Evolutionary conservation across 2,888 invertebrate species (phyloP).

Genomic region (Crossocerus cetratus): DNA sequence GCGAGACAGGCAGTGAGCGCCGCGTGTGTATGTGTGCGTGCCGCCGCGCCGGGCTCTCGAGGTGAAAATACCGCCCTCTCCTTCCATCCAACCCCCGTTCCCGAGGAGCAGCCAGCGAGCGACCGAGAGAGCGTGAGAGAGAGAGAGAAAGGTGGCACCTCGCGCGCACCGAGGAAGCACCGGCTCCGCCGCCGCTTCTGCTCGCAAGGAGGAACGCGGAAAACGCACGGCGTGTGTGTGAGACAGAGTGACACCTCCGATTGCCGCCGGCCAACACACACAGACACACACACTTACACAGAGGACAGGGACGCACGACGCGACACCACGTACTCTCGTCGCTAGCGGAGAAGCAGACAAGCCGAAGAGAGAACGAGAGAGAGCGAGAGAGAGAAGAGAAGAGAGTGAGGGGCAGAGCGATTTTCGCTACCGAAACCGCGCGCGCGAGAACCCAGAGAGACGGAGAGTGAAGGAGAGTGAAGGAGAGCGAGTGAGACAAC

Average conservation of each 20-base stretch:
- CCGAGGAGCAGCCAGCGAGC: conserved; percentile 1
- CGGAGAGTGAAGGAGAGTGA: conserved; percentile 24
- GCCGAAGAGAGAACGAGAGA: conserved; percentile 29
- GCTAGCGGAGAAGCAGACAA: no score
- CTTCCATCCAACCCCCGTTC: conserved; percentile 57
- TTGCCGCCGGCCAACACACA: no score
- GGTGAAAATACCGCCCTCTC: conserved; percentile 64
- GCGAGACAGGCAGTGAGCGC: background rate
- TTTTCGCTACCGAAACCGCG: conserved; percentile 21
- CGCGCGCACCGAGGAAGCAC: conserved; percentile 34
- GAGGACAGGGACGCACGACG: no score
- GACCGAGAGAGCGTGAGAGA: no score
- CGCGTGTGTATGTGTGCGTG: conserved; percentile 49
- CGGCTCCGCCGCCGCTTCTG: background rate
- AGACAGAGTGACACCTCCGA: conserved; percentile 1
- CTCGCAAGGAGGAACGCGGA: background rate
- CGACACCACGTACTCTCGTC: no score
- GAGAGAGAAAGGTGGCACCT: conserved; percentile 50
- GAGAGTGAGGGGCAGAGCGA: conserved; percentile 13
- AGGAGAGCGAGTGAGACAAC: conserved; percentile 33
- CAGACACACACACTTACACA: no score
- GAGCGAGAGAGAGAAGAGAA: conserved; percentile 11
- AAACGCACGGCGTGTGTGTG: background rate
- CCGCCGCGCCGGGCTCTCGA: conserved; percentile 62
- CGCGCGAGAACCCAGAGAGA: conserved; percentile 12